A percentile compares a stretch with the other conserved stretches of the same genome.
Evolutionary conservation across 2,113 vertebrate genomes (phyloP).

Genomic region (Chitala chitala): DNA sequence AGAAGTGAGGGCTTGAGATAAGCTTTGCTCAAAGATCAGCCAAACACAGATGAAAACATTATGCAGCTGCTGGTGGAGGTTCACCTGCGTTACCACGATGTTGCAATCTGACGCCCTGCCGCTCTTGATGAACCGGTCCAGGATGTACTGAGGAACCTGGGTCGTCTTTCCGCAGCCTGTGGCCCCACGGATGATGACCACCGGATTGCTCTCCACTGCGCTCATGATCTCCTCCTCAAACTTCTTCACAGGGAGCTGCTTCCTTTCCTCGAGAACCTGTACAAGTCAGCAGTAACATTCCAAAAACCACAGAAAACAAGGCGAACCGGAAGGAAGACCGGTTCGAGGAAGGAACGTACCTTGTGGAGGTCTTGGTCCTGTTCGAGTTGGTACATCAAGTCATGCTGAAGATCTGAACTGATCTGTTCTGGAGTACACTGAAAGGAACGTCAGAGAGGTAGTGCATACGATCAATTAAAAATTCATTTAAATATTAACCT

Average conservation of each 20-base stretch:
- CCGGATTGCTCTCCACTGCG: constrained; percentile 64
- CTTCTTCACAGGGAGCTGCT: constrained; percentile 79
- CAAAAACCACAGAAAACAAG: neutral
- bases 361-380: constrained; percentile 73
- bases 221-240: constrained; percentile 81
- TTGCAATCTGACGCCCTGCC: constrained; percentile 79
- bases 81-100: constrained; percentile 94
- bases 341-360: constrained; percentile 46
- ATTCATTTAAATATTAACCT: neutral
- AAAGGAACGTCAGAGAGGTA: neutral
- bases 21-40: too few relatives aligned
- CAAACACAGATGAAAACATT: too few relatives aligned
- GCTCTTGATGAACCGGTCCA: constrained; percentile 75
- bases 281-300: neutral
- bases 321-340: neutral
- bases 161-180: constrained; percentile 98
- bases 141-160: constrained; percentile 91
- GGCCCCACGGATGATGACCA: constrained; percentile 88
- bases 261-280: constrained; percentile 77
- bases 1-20: too few relatives aligned
- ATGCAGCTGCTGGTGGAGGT: neutral
- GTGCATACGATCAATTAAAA: constrained; percentile 21
- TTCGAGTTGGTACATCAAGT: constrained; percentile 73
- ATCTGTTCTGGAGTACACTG: constrained; percentile 91
- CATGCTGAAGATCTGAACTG: constrained; percentile 75